Base-by-base conservation (phyloP, 2,888 invertebrate genomes). In the Pandemis corylana region DNA sequence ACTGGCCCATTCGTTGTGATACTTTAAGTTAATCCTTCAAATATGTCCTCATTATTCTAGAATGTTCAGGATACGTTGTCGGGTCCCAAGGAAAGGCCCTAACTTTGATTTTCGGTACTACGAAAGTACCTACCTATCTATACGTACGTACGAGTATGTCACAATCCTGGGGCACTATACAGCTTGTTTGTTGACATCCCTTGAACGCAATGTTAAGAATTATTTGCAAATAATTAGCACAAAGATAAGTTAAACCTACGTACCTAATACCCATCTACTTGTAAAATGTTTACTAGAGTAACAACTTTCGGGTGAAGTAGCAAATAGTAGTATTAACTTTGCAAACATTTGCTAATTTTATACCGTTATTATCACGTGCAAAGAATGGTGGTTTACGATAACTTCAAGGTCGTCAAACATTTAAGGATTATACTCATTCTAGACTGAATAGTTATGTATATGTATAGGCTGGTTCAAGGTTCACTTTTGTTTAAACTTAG, bases 261-360 rank as follows among this genome's bases (percentile, higher is more conserved):
- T 36, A n/a, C n/a, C 7, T 10, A 12, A 10, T 49, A 20, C 20
- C 20, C 1, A 49, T 12, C 9, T 49, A 49, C n/a, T 6, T 6
- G 13, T 36, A 36, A 36, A 13, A 51, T 51, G 5, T 13, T 51
- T 49, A 12, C 5, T 20, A 20, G 9, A 20, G 20, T 20, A 20
- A 20, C 2, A 9, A 20, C 56, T 15, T 56, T 56, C 20, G 13
- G 51, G 41, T n/a, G 53, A 41, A 59, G 71, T 64, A 66, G 46
- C 65, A 61, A 44, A 59, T 36, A 53, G n/a, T 15, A 41, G 59
- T 7, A 15, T 59, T 65, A 65, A 59, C 20, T 41, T 56, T n/a
- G 59, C 64, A 69, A 69, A 74, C 65, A 66, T 74, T 69, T 65
- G 68, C 64, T 15, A 15, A 10, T 49, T 68, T 42, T 46, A 56